Evolutionary conservation across 2,888 invertebrate species (phyloP), one percentile per base, ranked within the genome.

Genomic region (Tetheella fluctuosa): DNA sequence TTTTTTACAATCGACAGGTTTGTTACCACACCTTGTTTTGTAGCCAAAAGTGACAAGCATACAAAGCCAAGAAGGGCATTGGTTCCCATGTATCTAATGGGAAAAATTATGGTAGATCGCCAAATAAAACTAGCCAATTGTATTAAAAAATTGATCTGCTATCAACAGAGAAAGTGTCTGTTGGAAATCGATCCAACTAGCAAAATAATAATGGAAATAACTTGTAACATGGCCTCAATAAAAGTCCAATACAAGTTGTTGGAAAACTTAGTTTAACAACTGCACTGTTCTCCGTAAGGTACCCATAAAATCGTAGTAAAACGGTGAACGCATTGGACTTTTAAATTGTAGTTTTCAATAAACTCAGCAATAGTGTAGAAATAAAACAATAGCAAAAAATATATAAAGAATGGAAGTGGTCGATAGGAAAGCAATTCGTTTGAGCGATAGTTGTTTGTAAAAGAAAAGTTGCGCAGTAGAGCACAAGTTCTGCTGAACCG

Each of bases 391-490:
- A 34, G 37, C 34, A 23, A 20, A 52, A 52, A 23, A 30, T 17
- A 37, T 48, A n/a, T 4, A 59, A 64, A 60, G 54, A 59, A 61
- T 59, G 30, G 30, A 55, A 64, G 57, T 28, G 55, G 54, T 54
- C 57, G 54, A 68, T 57, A 61, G 66, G 64, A 73, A 76, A 76
- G 67, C 67, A 70, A 66, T 73, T 70, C 59, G 67, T 68, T 70
- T 70, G 68, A 76, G 66, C 68, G 69, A 74, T 72, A 60, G 62
- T 57, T 67, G 69, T 77, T 79, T 73, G 68, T 58, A 66, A 63
- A 70, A 60, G 57, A 63, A 67, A 71, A 67, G 62, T 64, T 59
- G 42, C 39, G 59, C 57, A 58, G 52, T 63, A 37, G 59, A 53
- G 58, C 57, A 58, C 54, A 53, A 52, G 56, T 34, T 34, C 17